Conservation (phyloP, 1,140 invertebrate species). For the Probaryconus sp. region DNA sequence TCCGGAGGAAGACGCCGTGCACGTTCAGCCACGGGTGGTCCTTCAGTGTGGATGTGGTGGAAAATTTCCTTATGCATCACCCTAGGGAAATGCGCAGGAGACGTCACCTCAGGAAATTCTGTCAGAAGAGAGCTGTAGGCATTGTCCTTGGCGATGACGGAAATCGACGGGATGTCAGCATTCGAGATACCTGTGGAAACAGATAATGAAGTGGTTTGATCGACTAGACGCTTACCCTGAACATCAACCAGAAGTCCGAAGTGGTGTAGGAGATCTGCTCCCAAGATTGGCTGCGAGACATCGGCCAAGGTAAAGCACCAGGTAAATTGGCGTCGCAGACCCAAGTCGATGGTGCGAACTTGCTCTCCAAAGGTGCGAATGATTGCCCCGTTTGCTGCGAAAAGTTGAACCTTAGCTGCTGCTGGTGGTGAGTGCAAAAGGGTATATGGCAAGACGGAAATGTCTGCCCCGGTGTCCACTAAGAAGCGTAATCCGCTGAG, state of each 20-base stretch:
- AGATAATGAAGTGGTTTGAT: too few species aligned
- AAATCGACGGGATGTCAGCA: too few species aligned
- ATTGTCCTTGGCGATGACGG: too few species aligned
- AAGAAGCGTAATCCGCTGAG: background rate
- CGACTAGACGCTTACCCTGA: slow-evolving; percentile 39
- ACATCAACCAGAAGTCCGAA: slow-evolving; percentile 65
- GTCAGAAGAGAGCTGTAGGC: too few species aligned
- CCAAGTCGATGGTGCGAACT: background rate
- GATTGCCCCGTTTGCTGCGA: background rate
- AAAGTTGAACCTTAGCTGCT: background rate
- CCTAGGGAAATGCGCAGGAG: too few species aligned
- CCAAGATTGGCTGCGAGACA: slow-evolving; percentile 63
- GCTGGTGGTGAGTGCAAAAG: too few species aligned
- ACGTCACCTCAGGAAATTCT: background rate
- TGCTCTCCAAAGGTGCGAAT: background rate
- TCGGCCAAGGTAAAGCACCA: background rate
- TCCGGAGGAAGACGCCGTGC: slow-evolving; percentile 1
- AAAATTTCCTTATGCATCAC: too few species aligned
- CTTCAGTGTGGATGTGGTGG: slow-evolving; percentile 10
- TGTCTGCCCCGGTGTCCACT: background rate
- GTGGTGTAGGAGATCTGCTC: slow-evolving; percentile 69
- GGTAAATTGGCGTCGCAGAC: background rate
- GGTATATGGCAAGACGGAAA: background rate
- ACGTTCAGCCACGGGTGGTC: background rate
- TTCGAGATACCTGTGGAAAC: too few species aligned